Base-by-base conservation (phyloP, 2,888 invertebrate species). In the Dioctria linearis region DNA sequence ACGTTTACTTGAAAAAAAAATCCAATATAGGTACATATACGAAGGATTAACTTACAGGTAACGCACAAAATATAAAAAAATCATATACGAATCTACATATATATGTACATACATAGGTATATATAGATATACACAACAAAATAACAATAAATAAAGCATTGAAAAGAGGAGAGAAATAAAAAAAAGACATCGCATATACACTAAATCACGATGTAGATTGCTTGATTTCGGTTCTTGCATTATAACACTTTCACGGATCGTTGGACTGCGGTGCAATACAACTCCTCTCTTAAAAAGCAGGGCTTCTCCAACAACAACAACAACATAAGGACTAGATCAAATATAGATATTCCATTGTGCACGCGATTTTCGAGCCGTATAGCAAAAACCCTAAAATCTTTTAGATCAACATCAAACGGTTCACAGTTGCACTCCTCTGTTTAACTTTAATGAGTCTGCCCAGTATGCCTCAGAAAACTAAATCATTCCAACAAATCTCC, bases 171-270 rank as follows among this genome's bases (percentile, higher is more conserved):
- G 25, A 25, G 25, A 25, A 25, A n/a, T n/a, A n/a, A n/a, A 25
- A 25, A 61, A 78, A 78, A 67, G 67, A 79, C 67, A 59, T 79
- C 73, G 57, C 73, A 25, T 25, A 25, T 25, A 25, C 67, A 54
- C 67, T 66, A 79, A 79, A 79, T 79, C 79, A 79, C 79, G 79
- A 79, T 79, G 79, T 79, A 79, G 79, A 79, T 79, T 69, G 43
- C 49, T 51, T 67, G 79, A 79, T 79, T 66, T 79, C 43, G 59
- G 67, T 69, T 69, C 66, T 79, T 79, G 66, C 79, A 88, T 87
- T 88, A 87, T 88, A 88, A 88, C 88, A 88, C 88, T 88, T 88
- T 88, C 88, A 88, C 87, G 88, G 87, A 86, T 88, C 88, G 87
- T 88, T 88, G 87, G 85, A 83, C 88, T 87, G 76, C 80, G 82